Conservation (phyloP, 2,797 vertebrate species). For the Acipenser ruthenus region DNA sequence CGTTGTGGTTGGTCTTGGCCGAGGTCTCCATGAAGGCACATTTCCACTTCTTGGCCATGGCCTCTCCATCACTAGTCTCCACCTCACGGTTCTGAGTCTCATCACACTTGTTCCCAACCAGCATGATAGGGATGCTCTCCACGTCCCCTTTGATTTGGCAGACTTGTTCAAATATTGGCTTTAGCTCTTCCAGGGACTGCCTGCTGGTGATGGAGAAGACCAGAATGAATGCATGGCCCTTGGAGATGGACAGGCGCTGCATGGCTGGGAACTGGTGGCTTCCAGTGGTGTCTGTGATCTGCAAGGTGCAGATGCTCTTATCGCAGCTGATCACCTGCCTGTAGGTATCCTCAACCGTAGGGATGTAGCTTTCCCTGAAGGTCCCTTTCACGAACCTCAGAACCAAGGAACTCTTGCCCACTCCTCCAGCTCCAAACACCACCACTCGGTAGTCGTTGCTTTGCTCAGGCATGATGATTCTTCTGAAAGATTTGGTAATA, state of each 20-base stretch:
- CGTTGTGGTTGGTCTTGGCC: conserved; percentile 66
- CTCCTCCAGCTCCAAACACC: conserved; percentile 70
- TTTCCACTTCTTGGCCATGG: conserved; percentile 64
- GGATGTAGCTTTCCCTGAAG: conserved; percentile 70
- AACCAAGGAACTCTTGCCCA: conserved; percentile 71
- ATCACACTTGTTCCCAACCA: conserved; percentile 44
- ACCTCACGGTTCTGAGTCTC: conserved; percentile 54
- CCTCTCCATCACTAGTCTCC: conserved; percentile 58
- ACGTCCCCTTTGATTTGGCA: conserved; percentile 69
- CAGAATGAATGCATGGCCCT: conserved; percentile 25
- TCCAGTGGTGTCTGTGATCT: conserved; percentile 41
- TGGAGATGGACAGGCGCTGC: conserved; percentile 72
- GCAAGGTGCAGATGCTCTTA: too few species aligned
- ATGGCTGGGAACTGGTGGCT: conserved; percentile 73
- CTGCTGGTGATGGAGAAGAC: conserved; percentile 67
- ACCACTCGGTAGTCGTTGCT: conserved; percentile 72
- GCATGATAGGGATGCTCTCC: conserved; percentile 69
- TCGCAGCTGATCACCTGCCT: conserved; percentile 27
- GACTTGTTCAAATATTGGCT: conserved; percentile 68
- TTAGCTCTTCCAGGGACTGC: conserved; percentile 68
- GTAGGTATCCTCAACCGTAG: conserved; percentile 71
- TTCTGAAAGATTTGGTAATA: too few species aligned
- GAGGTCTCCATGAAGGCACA: conserved; percentile 75
- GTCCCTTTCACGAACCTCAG: conserved; percentile 69
- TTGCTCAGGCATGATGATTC: conserved; percentile 63